Conservation (phyloP, 2,113 vertebrate genomes). For the Campylomormyrus numenius region DNA sequence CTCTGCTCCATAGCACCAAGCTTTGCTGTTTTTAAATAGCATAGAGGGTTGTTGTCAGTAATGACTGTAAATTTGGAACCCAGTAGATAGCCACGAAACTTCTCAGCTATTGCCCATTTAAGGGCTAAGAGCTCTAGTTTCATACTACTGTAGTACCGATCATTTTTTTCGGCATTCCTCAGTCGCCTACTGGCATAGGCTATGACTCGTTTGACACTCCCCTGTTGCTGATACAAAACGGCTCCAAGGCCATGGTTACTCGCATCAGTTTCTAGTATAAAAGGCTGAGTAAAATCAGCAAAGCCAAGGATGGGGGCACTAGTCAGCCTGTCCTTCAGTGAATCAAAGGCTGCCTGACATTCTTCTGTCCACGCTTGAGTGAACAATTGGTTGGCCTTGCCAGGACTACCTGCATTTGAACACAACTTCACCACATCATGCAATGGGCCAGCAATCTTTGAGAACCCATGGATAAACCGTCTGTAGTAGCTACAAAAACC, state of each 20-base stretch:
- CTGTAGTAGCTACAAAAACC: constrained; percentile 31
- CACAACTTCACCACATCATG: constrained; percentile 21
- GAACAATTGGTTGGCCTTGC: not conserved
- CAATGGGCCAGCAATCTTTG: constrained; percentile 19
- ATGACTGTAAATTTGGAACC: constrained; percentile 3
- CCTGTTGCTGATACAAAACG: constrained; percentile 17
- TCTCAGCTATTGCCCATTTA: constrained; percentile 12
- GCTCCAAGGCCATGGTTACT: constrained; percentile 6
- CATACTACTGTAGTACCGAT: constrained; percentile 22
- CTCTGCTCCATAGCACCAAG: constrained; percentile 10
- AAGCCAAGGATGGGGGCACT: not conserved
- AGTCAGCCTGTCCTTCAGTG: constrained; percentile 14
- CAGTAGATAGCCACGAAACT: constrained; percentile 11
- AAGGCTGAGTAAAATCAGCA: not conserved
- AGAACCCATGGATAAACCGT: constrained; percentile 22
- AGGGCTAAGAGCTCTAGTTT: constrained; percentile 21
- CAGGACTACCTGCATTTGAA: not conserved
- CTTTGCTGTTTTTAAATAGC: constrained; percentile 2
- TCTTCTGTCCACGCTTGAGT: not conserved
- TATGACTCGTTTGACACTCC: not conserved
- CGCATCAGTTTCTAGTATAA: constrained; percentile 19
- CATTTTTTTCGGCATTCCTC: constrained; percentile 21
- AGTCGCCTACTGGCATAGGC: constrained; percentile 17
- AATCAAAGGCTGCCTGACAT: not conserved
- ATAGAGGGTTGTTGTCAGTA: not conserved